These are phyloP conservation scores for Microplitis deprimator DNA, from an alignment of 2,888 invertebrate species.

Conservation along the genomic window DNA sequence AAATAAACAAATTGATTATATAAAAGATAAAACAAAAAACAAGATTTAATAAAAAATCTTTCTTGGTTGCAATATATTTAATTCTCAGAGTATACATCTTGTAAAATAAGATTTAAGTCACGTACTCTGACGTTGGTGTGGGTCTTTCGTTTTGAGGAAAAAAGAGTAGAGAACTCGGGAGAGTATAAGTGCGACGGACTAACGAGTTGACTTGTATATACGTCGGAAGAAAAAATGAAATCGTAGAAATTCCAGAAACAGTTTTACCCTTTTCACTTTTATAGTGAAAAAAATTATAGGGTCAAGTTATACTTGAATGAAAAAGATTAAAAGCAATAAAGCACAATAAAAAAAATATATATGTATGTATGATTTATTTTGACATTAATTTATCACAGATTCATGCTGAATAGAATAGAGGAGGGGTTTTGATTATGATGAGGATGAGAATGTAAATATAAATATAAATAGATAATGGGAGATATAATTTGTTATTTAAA, in stretches of 20 bases:
- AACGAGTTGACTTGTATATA: slow-evolving; percentile 31
- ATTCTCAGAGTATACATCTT: slow-evolving; percentile 10
- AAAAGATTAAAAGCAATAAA: slow-evolving; percentile 23
- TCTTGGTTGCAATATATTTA: slow-evolving; percentile 1
- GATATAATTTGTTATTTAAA: slow-evolving; percentile 5
- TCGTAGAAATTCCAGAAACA: slow-evolving; percentile 35
- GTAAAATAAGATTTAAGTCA: slow-evolving; percentile 67
- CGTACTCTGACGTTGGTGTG: slow-evolving; percentile 53
- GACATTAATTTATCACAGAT: not conserved
- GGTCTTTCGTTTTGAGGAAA: slow-evolving; percentile 53
- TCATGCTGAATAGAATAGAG: not conserved
- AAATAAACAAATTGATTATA: not conserved
- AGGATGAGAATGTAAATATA: not conserved
- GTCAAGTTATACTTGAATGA: slow-evolving; percentile 6
- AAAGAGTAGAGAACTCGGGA: slow-evolving; percentile 4
- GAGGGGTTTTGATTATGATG: not conserved
- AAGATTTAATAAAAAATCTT: not conserved
- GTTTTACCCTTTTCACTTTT: slow-evolving; percentile 9
- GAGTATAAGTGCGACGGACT: slow-evolving; percentile 27
- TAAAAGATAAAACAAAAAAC: slow-evolving; percentile 12
- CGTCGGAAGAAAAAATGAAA: slow-evolving; percentile 13
- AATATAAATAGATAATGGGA: not conserved
- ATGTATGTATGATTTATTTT: slow-evolving; percentile 10
- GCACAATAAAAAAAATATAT: not conserved
- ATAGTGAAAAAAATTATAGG: not conserved